These are phyloP conservation scores for Agrilus mali DNA, from an alignment of 2,888 invertebrate species.

Conservation along the genomic window DNA sequence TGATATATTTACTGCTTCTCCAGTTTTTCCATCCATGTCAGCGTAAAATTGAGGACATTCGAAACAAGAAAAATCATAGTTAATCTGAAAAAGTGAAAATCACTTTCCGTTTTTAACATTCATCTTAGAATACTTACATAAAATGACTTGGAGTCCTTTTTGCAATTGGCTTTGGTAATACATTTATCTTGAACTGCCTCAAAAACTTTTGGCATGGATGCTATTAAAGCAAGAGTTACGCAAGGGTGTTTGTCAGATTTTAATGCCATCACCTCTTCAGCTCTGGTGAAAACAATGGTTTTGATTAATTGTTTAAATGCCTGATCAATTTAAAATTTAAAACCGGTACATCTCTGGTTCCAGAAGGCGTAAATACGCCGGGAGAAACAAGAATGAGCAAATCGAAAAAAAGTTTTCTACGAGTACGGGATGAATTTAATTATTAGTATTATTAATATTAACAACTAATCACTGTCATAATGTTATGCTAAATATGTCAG, in stretches of 20 bases:
- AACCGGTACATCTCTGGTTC: no score
- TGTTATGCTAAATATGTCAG: no score
- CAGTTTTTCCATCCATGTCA: slow-evolving; percentile 49
- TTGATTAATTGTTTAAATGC: no score
- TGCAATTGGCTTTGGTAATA: slow-evolving; percentile 71
- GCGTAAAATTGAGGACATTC: slow-evolving; percentile 52
- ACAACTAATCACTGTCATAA: no score
- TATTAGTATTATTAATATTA: no score
- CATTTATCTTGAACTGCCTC: slow-evolving; percentile 73
- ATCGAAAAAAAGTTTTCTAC: no score
- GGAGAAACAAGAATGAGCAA: no score
- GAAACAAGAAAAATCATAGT: slow-evolving; percentile 58
- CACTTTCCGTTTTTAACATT: neutral
- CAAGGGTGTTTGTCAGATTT: slow-evolving; percentile 69
- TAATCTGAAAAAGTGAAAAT: slow-evolving; percentile 44
- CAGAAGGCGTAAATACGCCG: no score
- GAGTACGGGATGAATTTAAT: no score
- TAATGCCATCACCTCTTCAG: slow-evolving; percentile 60
- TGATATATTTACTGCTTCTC: slow-evolving; percentile 40
- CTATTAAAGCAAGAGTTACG: slow-evolving; percentile 65
- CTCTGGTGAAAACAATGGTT: slow-evolving; percentile 42
- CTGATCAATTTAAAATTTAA: no score
- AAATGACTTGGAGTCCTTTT: slow-evolving; percentile 72
- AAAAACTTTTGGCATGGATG: slow-evolving; percentile 69
- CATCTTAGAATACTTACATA: slow-evolving; percentile 46